Conservation (phyloP, 2,113 vertebrate genomes). For the Candoia aspera region DNA sequence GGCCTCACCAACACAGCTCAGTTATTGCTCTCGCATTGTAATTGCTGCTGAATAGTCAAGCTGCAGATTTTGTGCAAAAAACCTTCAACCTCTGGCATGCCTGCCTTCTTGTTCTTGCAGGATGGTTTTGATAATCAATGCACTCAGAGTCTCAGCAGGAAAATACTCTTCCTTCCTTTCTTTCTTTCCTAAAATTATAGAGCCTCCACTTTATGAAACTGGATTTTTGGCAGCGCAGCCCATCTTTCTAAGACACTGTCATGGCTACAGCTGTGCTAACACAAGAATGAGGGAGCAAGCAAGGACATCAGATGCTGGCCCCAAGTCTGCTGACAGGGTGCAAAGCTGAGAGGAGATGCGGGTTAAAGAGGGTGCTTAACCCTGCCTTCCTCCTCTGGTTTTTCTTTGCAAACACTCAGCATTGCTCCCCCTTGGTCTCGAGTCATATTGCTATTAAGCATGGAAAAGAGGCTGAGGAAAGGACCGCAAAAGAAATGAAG, state of each 20-base stretch:
- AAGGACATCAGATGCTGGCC: no score
- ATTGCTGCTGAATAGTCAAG: conserved; percentile 65
- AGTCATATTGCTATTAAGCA: background rate
- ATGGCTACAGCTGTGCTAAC: background rate
- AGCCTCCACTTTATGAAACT: background rate
- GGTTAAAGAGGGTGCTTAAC: background rate
- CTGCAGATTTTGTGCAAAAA: conserved; percentile 65
- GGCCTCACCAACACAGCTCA: conserved; percentile 41
- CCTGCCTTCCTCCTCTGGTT: background rate
- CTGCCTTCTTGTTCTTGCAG: conserved; percentile 46
- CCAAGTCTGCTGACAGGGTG: background rate
- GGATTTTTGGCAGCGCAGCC: background rate
- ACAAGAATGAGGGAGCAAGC: background rate
- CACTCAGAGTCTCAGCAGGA: background rate
- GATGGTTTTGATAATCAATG: conserved; percentile 35
- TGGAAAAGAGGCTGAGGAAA: background rate
- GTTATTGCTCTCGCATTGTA: conserved; percentile 70
- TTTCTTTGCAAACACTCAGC: background rate
- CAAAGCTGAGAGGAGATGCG: background rate
- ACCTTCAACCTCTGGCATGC: conserved; percentile 44
- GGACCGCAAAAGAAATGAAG: background rate
- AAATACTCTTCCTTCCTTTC: background rate
- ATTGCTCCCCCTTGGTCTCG: background rate
- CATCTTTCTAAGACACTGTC: background rate
- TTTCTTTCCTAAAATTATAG: fast-evolving